These are phyloP conservation scores for Sorex maritimensis DNA, from an alignment of 2,797 vertebrate species.

Conservation along the genomic window DNA sequence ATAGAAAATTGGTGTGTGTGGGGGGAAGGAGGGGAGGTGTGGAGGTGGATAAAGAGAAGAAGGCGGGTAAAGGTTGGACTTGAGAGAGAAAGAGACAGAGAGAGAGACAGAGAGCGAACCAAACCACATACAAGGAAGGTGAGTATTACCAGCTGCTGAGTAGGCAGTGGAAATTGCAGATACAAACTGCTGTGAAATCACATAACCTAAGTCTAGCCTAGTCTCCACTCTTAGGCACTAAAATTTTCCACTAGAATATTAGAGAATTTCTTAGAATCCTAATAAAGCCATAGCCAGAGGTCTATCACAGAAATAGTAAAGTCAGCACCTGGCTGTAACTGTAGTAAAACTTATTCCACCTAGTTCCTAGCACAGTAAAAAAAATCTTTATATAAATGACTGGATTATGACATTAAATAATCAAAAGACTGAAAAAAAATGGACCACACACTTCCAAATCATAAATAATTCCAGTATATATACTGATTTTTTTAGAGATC, in stretches of 20 bases:
- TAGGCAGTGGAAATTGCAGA: background rate
- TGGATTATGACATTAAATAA: constrained; percentile 15
- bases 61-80: too few relatives aligned
- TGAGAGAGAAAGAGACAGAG: too few relatives aligned
- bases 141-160: background rate
- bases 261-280: too few relatives aligned
- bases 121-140: background rate
- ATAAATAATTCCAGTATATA: constrained; percentile 41
- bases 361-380: background rate
- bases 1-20: background rate
- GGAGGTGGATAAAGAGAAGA: background rate
- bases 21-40: too few relatives aligned
- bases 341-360: background rate
- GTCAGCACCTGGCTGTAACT: background rate
- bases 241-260: background rate
- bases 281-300: background rate
- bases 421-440: constrained; percentile 6
- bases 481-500: background rate
- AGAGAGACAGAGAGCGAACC: too few relatives aligned
- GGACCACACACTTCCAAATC: background rate
- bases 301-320: background rate
- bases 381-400: background rate
- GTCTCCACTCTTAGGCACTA: background rate
- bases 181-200: background rate
- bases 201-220: background rate